These are phyloP conservation scores for Epinotia brunnichana DNA, from an alignment of 2,888 invertebrate species.

Conservation along the genomic window DNA sequence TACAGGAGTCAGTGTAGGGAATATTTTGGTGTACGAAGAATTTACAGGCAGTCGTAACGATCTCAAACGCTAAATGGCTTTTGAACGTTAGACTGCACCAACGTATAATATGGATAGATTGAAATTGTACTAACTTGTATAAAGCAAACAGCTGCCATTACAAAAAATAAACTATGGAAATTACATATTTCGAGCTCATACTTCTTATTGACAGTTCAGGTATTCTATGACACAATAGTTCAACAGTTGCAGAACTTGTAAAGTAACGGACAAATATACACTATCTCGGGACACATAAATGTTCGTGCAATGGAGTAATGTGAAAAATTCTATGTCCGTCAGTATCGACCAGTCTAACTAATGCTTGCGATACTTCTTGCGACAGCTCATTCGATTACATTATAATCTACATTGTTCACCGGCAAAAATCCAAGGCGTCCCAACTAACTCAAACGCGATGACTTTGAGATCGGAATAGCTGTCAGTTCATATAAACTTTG, in stretches of 20 bases:
- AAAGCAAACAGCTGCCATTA: neutral
- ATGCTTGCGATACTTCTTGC: conserved; percentile 36
- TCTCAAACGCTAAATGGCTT: neutral
- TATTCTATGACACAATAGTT: neutral
- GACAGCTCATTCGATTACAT: conserved; percentile 28
- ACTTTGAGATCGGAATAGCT: no score
- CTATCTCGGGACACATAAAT: neutral
- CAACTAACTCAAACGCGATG: no score
- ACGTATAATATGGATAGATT: neutral
- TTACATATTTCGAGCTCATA: neutral
- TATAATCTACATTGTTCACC: conserved; percentile 25
- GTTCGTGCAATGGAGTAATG: neutral
- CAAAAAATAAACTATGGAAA: neutral
- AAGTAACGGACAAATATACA: neutral
- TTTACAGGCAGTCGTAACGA: neutral
- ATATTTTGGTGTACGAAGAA: neutral
- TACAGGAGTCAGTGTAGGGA: neutral
- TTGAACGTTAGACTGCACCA: neutral
- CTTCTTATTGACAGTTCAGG: neutral
- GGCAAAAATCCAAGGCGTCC: neutral
- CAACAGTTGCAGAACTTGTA: neutral
- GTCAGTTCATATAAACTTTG: no score
- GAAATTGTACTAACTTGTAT: neutral
- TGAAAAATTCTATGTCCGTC: neutral
- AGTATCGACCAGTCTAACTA: conserved; percentile 10